phyloP scores from a whole-genome alignment of 2,888 invertebrate species.

The Pantelozetes paolii region DNA sequence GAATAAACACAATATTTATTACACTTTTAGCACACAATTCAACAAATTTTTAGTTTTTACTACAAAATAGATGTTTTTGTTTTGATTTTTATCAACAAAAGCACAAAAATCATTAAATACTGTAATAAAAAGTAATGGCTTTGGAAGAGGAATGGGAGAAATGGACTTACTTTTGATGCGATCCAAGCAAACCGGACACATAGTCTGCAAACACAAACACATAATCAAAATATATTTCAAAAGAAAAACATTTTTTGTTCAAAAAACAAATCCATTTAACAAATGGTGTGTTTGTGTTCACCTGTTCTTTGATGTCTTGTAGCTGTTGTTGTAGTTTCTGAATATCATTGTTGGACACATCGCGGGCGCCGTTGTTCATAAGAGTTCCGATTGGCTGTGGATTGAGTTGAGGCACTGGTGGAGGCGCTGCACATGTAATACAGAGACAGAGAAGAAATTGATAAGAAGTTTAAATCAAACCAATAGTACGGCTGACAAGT shows the following conservation, averaged over 20 bases:
- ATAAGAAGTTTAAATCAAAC: no score
- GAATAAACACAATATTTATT: background rate
- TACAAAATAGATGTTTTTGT: no score
- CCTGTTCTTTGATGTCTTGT: conserved; percentile 96
- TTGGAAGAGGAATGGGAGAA: background rate
- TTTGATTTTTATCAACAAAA: no score
- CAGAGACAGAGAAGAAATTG: no score
- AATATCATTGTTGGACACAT: conserved; percentile 69
- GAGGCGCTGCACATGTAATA: background rate
- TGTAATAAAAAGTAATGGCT: no score
- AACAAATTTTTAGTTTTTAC: no score
- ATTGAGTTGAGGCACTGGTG: conserved; percentile 24
- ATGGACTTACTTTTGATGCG: conserved; percentile 65
- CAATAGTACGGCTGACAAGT: no score
- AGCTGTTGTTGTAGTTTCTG: conserved; percentile 88
- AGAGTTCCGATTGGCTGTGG: conserved; percentile 41
- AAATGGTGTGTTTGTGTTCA: no score
- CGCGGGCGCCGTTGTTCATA: conserved; percentile 64
- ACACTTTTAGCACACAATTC: no score
- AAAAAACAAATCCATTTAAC: no score
- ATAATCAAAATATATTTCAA: background rate
- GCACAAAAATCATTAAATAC: no score
- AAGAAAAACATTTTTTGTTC: conserved; percentile 45
- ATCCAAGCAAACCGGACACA: conserved; percentile 97
- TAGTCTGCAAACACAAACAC: conserved; percentile 68